A percentile compares a stretch with the other conserved stretches of the same genome.
These are phyloP conservation scores for Hyperoodon ampullatus DNA, from an alignment of 2,113 vertebrate species.

Conservation along the genomic window DNA sequence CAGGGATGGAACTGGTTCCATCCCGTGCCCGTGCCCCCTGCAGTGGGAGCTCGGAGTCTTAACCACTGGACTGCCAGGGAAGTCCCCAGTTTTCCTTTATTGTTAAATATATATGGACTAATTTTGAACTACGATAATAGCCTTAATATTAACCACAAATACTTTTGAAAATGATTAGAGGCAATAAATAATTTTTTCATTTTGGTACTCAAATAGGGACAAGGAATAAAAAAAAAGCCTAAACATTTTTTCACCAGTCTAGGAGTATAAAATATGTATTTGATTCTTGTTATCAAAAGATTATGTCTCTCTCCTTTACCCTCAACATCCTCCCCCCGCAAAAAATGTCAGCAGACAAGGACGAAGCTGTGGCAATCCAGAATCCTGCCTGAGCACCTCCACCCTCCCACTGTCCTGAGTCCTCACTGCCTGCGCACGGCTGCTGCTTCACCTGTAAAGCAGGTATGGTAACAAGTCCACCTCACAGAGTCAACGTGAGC, in stretches of 20 bases:
- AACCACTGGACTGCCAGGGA: too few species aligned
- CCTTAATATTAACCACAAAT: not conserved
- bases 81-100: not conserved
- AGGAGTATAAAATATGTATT: accelerated
- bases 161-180: not conserved
- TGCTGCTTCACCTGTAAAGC: accelerated
- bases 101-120: accelerated
- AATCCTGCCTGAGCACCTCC: accelerated
- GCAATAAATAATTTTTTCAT: not conserved
- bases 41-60: too few species aligned
- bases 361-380: accelerated
- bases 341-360: not conserved
- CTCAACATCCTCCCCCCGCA: not conserved
- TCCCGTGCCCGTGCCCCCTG: too few species aligned
- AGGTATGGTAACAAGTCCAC: accelerated
- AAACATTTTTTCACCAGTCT: not conserved
- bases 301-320: not conserved
- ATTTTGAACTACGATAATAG: not conserved
- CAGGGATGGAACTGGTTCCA: too few species aligned
- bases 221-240: not conserved
- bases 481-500: accelerated
- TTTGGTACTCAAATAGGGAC: not conserved
- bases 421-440: accelerated
- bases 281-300: not conserved
- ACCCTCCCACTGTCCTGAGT: accelerated